Evolutionary conservation across 2,888 invertebrate genomes (phyloP).

Genomic region (Drosophila recens): DNA sequence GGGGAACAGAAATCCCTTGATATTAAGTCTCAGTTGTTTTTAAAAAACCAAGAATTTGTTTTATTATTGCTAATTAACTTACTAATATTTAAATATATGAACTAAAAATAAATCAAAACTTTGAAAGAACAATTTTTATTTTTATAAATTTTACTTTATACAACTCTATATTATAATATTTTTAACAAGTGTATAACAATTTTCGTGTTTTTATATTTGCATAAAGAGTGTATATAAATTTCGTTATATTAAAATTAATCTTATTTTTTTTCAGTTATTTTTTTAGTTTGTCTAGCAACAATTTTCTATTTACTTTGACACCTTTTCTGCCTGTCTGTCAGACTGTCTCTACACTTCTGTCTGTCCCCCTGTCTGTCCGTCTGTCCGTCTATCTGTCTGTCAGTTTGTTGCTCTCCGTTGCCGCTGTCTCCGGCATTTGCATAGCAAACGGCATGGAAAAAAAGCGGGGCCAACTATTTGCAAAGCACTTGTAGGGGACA

Average conservation of each 20-base stretch:
- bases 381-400: slow-evolving; percentile 17
- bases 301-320: slow-evolving; percentile 73
- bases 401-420: slow-evolving; percentile 46
- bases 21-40: no score
- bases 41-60: no score
- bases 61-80: no score
- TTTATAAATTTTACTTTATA: not conserved
- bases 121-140: no score
- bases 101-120: no score
- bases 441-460: slow-evolving; percentile 43
- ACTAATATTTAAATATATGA: no score
- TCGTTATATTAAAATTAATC: not conserved
- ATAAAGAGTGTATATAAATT: not conserved
- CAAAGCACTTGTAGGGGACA: slow-evolving; percentile 34
- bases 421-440: slow-evolving; percentile 45
- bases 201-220: not conserved
- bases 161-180: not conserved
- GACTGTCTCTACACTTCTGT: slow-evolving; percentile 13
- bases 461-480: slow-evolving; percentile 60
- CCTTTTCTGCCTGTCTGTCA: slow-evolving; percentile 48
- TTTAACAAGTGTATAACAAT: not conserved
- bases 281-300: slow-evolving; percentile 32
- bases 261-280: slow-evolving; percentile 6
- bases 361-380: not conserved
- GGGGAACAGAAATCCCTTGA: no score